Conservation (phyloP, 2,797 vertebrate species). For the Peromyscus aztecus region DNA sequence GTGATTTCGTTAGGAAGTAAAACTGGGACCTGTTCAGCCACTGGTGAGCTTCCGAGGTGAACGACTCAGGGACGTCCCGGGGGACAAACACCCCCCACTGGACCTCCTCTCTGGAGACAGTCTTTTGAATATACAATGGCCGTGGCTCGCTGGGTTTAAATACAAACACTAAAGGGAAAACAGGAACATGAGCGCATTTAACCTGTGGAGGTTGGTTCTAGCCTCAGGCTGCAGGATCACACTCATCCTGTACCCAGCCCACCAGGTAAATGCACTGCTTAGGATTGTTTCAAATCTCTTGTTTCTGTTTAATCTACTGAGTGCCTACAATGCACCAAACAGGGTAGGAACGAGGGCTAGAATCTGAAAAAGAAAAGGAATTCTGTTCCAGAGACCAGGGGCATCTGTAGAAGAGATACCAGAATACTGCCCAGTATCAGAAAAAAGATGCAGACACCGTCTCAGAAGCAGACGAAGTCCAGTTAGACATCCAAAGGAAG, state of each 20-base stretch:
- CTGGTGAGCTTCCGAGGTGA: conserved; percentile 90
- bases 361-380: conserved; percentile 4
- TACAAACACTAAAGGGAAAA: conserved; percentile 93
- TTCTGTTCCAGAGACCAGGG: neutral
- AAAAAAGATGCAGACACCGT: neutral
- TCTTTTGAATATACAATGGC: conserved; percentile 94
- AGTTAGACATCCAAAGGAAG: neutral
- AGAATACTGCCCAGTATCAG: neutral
- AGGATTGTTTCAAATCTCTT: neutral
- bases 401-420: neutral
- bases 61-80: conserved; percentile 91
- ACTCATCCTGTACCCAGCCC: neutral
- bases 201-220: conserved; percentile 18
- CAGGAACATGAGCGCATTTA: conserved; percentile 38
- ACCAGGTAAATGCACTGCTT: neutral
- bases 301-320: neutral
- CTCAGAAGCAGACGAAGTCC: neutral
- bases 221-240: neutral
- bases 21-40: conserved; percentile 96
- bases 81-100: conserved; percentile 93
- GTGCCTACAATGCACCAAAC: neutral
- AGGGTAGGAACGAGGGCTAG: neutral
- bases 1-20: conserved; percentile 92
- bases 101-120: conserved; percentile 91
- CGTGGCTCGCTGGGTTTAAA: conserved; percentile 95